Base-by-base conservation (phyloP, 2,888 invertebrate genomes). In the Calliphora vomitoria region DNA sequence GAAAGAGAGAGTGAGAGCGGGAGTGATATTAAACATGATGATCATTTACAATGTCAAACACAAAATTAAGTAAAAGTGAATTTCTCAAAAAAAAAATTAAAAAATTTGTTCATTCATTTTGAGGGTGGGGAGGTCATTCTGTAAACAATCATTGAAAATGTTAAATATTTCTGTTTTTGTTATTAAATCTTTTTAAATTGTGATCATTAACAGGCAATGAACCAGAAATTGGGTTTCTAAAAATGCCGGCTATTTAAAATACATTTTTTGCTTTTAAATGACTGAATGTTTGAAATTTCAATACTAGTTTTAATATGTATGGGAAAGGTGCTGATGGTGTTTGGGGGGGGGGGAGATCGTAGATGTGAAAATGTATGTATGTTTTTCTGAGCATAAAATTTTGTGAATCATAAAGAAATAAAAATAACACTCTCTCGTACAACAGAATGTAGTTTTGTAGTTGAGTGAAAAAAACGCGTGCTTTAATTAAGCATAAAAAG, bases 231-330 rank as follows among this genome's bases (percentile, higher is more conserved):
- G 8, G 18, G 18, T 47, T 31, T 25, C 66, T 75, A 3, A 62
- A 82, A 87, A 87, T 69, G 85, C 88, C 89, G 89, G 89, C 87
- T 87, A 85, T 87, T 83, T 85, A 78, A 64, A 83, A 88, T 89
- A 69, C 35, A 15, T 20, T 38, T 38, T 66, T 3, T 69, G 41
- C 66, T 72, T 72, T 53, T 53, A 13, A 53, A 31, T 44, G 41
- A 72, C 8, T 55, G n/a, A 25, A 13, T 53, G 18, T 50, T 50
- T 50, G 13, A 72, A 20, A 53, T 58, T 72, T 25, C 25, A 31
- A 38, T 38, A 74, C 38, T 55, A 0, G 66, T 55, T 78, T 68
- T 18, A 31, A 31, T 0, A n/a, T 62, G 13, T 35, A 8, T 38
- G 35, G 1, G 31, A 4, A 20, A 3, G 20, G 10, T 44, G 31